Conservation (phyloP, 2,797 vertebrate species). For the Hephaestus fuliginosus region DNA sequence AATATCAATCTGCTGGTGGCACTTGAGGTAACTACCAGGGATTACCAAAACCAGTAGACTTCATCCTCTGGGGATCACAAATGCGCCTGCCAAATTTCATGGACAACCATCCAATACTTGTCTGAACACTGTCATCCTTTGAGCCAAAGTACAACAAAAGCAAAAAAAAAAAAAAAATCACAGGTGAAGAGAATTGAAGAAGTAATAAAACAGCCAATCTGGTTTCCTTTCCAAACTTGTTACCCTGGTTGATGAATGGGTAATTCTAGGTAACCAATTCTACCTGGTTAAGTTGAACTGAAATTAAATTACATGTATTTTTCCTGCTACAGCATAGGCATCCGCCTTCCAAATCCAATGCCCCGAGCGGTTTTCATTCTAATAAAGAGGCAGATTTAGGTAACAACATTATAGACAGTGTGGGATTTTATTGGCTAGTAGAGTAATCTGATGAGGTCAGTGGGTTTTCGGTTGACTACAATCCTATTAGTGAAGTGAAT, state of each 20-base stretch:
- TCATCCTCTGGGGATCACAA: conserved; percentile 9
- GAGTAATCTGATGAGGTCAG: conserved; percentile 72
- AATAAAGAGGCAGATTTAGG: conserved; percentile 15
- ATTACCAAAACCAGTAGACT: neutral
- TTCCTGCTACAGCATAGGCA: neutral
- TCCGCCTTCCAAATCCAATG: neutral
- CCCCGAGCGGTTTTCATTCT: neutral
- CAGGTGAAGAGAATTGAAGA: neutral
- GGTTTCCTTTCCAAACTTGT: neutral
- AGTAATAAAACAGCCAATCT: neutral
- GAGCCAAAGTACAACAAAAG: neutral
- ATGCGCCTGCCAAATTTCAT: neutral
- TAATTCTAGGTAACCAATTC: neutral
- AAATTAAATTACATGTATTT: neutral
- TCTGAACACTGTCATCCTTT: no score
- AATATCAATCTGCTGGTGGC: neutral
- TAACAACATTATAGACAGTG: conserved; percentile 5
- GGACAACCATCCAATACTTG: neutral
- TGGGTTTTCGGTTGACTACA: conserved; percentile 62
- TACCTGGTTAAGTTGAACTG: neutral
- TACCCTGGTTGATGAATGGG: neutral
- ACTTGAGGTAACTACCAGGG: no score
- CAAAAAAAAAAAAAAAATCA: neutral
- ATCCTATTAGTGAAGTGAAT: conserved; percentile 73
- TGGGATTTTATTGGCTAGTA: conserved; percentile 27